A percentile compares a stretch with the other conserved stretches of the same genome.
Evolutionary conservation across 2,888 invertebrate species (phyloP).

Genomic region (Callyntrura sp.): DNA sequence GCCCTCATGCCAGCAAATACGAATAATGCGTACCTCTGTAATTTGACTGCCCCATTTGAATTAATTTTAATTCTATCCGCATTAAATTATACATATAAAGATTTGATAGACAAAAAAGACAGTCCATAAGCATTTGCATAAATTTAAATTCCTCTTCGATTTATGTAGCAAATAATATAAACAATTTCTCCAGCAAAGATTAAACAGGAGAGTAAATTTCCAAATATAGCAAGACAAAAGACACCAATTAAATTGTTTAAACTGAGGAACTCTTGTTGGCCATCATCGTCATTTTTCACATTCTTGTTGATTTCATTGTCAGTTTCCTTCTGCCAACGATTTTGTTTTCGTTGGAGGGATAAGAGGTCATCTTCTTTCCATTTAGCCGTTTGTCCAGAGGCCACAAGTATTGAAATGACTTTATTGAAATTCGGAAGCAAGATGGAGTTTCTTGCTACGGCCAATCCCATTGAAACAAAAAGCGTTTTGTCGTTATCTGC

Average conservation of each 20-base stretch:
- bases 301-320: background rate
- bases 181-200: no score
- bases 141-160: no score
- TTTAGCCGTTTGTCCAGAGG: conserved; percentile 35
- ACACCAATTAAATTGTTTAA: conserved; percentile 45
- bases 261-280: background rate
- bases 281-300: background rate
- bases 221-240: conserved; percentile 13
- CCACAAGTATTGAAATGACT: conserved; percentile 19
- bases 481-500: conserved; percentile 57
- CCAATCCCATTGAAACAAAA: conserved; percentile 36
- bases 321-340: conserved; percentile 27
- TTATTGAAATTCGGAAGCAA: conserved; percentile 42
- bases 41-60: no score
- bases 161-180: no score
- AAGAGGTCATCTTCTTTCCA: conserved; percentile 25
- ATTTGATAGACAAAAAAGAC: no score
- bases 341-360: conserved; percentile 14
- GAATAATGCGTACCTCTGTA: no score
- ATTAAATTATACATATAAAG: no score
- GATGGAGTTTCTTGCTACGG: conserved; percentile 33
- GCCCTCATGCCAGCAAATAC: no score
- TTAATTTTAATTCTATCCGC: no score
- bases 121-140: no score
- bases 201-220: background rate